Conservation (phyloP, 2,113 vertebrate species). For the Mandrillus leucophaeus region DNA sequence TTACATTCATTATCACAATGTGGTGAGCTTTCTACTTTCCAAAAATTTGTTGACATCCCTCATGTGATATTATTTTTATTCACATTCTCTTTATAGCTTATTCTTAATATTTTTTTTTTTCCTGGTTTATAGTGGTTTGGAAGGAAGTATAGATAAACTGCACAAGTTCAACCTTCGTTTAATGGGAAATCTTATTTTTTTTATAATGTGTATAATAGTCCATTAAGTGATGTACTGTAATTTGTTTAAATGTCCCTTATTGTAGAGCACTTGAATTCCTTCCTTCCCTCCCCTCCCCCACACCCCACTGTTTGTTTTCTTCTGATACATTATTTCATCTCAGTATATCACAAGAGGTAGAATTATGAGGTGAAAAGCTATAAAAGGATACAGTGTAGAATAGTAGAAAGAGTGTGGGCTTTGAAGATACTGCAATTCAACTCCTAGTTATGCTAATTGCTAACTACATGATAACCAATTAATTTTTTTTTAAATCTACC, state of each 20-base stretch:
- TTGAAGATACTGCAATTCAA: neutral
- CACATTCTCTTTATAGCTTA: neutral
- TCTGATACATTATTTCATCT: neutral
- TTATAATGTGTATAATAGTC: neutral
- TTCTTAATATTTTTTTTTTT: neutral
- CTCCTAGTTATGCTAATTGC: neutral
- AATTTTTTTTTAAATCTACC: neutral
- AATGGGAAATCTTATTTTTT: neutral
- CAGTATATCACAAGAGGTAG: neutral
- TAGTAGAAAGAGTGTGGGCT: neutral
- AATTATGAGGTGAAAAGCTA: neutral
- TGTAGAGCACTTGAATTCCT: neutral
- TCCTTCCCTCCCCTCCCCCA: neutral
- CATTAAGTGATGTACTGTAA: neutral
- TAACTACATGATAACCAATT: neutral
- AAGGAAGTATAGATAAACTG: neutral
- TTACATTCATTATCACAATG: neutral
- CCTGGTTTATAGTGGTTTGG: neutral
- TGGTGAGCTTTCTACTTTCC: neutral
- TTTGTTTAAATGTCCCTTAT: neutral
- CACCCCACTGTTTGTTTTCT: neutral
- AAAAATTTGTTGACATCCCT: neutral
- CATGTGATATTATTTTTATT: neutral
- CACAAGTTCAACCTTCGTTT: neutral
- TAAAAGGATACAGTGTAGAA: neutral